Evolutionary conservation across 2,888 invertebrate species (phyloP).

Genomic region (Masnerella sp.): DNA sequence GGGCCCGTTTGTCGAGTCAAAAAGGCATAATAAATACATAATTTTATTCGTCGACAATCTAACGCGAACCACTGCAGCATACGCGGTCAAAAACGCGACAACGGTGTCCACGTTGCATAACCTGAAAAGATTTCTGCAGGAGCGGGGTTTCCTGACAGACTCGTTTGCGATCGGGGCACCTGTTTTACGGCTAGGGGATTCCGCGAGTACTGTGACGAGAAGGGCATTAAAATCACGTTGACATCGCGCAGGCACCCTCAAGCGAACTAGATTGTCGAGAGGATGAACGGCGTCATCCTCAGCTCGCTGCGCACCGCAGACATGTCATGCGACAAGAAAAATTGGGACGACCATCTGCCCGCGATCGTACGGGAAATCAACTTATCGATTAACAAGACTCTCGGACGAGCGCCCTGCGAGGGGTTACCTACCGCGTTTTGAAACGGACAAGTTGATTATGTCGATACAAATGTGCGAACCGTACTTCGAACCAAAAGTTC

Average conservation of each 20-base stretch:
- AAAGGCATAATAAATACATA: slow-evolving; percentile 55
- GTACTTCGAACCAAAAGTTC: background rate
- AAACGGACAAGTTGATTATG: background rate
- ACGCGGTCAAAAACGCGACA: slow-evolving; percentile 50
- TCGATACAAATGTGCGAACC: background rate
- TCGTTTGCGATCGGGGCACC: slow-evolving; percentile 58
- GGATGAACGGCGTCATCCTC: slow-evolving; percentile 37
- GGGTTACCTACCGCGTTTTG: background rate
- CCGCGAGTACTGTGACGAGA: slow-evolving; percentile 29
- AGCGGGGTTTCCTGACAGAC: slow-evolving; percentile 49
- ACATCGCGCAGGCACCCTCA: slow-evolving; percentile 57
- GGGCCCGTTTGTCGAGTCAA: slow-evolving; percentile 58
- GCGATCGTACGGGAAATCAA: slow-evolving; percentile 8
- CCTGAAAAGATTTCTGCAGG: slow-evolving; percentile 40
- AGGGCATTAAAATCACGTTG: slow-evolving; percentile 48
- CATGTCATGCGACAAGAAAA: background rate
- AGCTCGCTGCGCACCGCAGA: slow-evolving; percentile 11
- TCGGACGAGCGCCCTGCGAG: slow-evolving; percentile 3
- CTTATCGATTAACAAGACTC: slow-evolving; percentile 2
- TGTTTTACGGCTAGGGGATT: slow-evolving; percentile 51
- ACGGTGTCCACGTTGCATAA: slow-evolving; percentile 22
- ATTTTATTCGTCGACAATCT: slow-evolving; percentile 61
- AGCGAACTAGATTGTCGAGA: slow-evolving; percentile 50
- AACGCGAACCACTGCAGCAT: slow-evolving; percentile 56
- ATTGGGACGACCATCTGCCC: background rate